These are phyloP conservation scores for Hydropotes inermis DNA, from an alignment of 2,113 vertebrate species.

Conservation along the genomic window DNA sequence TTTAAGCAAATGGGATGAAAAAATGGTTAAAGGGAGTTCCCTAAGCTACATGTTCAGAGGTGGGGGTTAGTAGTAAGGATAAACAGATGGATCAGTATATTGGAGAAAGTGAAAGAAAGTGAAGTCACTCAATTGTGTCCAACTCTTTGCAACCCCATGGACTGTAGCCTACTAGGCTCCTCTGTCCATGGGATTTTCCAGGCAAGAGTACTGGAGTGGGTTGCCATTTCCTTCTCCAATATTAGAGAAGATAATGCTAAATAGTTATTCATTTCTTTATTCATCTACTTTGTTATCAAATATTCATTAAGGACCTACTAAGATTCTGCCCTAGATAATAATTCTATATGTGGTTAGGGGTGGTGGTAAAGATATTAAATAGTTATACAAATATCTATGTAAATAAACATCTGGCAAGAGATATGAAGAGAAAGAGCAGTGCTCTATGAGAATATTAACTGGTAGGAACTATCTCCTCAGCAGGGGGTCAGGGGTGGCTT, in stretches of 20 bases:
- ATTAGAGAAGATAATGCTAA: neutral
- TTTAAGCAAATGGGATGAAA: slow-evolving; percentile 10
- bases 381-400: neutral
- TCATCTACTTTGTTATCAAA: neutral
- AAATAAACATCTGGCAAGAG: neutral
- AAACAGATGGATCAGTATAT: neutral
- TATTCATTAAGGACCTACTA: neutral
- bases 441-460: neutral
- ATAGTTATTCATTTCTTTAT: neutral
- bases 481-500: neutral
- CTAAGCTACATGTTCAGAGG: neutral
- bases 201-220: neutral
- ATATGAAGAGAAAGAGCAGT: neutral
- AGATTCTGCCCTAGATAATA: neutral
- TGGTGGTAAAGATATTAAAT: neutral
- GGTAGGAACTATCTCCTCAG: neutral
- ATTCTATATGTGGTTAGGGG: neutral
- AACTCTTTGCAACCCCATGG: neutral
- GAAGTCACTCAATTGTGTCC: neutral
- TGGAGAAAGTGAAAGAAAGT: neutral
- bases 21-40: neutral
- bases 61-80: neutral
- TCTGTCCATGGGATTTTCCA: neutral
- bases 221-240: neutral
- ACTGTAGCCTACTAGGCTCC: neutral